phyloP scores from a whole-genome alignment of 2,797 vertebrate genomes.

The Sebastes paucispinis region DNA sequence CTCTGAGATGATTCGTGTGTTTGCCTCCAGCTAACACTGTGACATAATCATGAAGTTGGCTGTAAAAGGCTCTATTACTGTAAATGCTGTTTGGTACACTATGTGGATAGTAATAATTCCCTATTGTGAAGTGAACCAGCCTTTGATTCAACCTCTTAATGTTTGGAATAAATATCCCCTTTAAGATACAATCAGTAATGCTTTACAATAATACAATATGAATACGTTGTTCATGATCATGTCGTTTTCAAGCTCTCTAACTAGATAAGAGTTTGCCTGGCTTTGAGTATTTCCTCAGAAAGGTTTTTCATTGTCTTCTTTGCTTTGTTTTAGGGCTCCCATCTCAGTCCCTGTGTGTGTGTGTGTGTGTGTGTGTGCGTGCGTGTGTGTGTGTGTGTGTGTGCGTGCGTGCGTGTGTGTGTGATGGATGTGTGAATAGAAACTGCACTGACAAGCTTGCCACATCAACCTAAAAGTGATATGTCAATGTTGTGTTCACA shows the following conservation, averaged over 20 bases:
- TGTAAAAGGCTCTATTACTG: background rate
- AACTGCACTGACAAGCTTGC: background rate
- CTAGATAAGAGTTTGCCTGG: background rate
- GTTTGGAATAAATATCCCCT: background rate
- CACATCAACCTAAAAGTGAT: background rate
- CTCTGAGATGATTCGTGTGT: background rate
- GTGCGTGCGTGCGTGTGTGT: fast-evolving
- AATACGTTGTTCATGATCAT: background rate
- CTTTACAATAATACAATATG: background rate
- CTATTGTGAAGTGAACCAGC: background rate
- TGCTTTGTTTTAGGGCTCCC: too few species aligned
- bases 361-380: too few species aligned
- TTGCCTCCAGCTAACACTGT: background rate
- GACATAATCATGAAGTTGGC: background rate
- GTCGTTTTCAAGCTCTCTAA: background rate
- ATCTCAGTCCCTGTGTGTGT: too few species aligned
- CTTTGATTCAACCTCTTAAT: background rate
- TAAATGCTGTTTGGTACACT: background rate
- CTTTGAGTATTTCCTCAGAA: background rate
- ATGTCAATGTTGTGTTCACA: background rate
- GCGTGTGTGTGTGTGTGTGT: too few species aligned
- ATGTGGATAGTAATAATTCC: background rate
- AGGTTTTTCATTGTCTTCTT: background rate
- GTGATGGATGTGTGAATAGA: background rate
- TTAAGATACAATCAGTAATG: too few species aligned